A percentile compares a stretch with the other conserved stretches of the same genome.
Conservation (phyloP, 2,113 vertebrate species). For the Gadus chalcogrammus region DNA sequence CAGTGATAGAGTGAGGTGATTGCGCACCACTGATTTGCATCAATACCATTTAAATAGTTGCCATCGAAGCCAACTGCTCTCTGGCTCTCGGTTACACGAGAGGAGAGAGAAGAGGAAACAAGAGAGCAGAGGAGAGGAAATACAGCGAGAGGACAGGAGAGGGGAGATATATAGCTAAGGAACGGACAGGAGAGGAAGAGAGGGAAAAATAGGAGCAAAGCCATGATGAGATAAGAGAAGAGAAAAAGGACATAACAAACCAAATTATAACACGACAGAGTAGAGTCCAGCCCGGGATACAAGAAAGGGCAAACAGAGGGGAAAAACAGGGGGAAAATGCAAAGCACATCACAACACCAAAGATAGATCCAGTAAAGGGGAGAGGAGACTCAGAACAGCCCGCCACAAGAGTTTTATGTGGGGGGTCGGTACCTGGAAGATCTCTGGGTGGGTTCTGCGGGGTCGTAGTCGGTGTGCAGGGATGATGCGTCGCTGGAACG, state of each 20-base stretch:
- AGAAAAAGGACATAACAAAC: too few relatives aligned
- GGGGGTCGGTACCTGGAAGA: constrained; percentile 75
- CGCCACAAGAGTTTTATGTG: background rate
- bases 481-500: constrained; percentile 86
- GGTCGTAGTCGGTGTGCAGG: constrained; percentile 80
- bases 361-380: too few relatives aligned
- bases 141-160: background rate
- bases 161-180: background rate
- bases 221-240: too few relatives aligned
- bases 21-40: background rate
- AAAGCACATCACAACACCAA: too few relatives aligned
- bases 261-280: too few relatives aligned
- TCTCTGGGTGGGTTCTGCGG: constrained; percentile 84
- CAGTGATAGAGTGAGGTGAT: background rate
- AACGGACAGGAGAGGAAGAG: too few relatives aligned
- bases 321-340: too few relatives aligned
- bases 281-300: too few relatives aligned
- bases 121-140: background rate
- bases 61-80: background rate
- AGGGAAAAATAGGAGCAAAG: too few relatives aligned
- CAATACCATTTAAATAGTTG: background rate
- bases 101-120: background rate
- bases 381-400: background rate
- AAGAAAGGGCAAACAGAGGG: too few relatives aligned
- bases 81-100: background rate